Evolutionary conservation across 2,888 invertebrate species (phyloP).

Genomic region (Prenolepis imparis): DNA sequence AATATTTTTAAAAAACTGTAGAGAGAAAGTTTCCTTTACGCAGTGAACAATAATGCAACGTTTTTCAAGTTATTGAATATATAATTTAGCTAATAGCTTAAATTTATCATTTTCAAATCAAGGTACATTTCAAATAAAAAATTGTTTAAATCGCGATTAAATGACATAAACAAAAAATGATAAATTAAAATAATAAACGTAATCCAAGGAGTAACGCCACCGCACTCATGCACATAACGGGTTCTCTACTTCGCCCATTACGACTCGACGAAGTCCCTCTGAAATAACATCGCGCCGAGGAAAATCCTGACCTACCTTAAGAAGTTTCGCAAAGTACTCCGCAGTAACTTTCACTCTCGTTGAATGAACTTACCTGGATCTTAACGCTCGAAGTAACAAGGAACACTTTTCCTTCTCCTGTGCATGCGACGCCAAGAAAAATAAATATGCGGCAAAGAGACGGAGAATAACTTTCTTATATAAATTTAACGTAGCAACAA

Average conservation of each 20-base stretch:
- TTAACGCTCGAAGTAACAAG: constrained; percentile 77
- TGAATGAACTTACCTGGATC: constrained; percentile 75
- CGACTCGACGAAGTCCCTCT: constrained; percentile 66
- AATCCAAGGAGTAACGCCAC: constrained; percentile 43
- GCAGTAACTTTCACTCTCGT: constrained; percentile 77
- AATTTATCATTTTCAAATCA: not conserved
- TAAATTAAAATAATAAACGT: constrained; percentile 68
- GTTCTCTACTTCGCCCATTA: constrained; percentile 64
- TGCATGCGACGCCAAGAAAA: constrained; percentile 39
- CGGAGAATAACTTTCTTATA: constrained; percentile 5
- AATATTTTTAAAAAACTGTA: not conserved
- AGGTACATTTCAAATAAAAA: not conserved
- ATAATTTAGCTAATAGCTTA: not conserved
- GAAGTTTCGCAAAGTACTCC: constrained; percentile 77
- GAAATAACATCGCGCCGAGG: constrained; percentile 74
- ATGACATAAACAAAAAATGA: constrained; percentile 22
- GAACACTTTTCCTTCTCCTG: constrained; percentile 73
- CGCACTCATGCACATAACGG: constrained; percentile 45
- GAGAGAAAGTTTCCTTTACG: not conserved
- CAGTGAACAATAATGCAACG: not conserved
- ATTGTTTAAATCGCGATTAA: constrained; percentile 5
- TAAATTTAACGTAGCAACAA: constrained; percentile 8
- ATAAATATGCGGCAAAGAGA: constrained; percentile 39
- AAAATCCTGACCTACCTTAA: constrained; percentile 78
- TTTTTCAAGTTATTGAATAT: not conserved